Evolutionary conservation across 2,113 vertebrate species (phyloP).

Genomic region (Zosterops hypoxanthus): DNA sequence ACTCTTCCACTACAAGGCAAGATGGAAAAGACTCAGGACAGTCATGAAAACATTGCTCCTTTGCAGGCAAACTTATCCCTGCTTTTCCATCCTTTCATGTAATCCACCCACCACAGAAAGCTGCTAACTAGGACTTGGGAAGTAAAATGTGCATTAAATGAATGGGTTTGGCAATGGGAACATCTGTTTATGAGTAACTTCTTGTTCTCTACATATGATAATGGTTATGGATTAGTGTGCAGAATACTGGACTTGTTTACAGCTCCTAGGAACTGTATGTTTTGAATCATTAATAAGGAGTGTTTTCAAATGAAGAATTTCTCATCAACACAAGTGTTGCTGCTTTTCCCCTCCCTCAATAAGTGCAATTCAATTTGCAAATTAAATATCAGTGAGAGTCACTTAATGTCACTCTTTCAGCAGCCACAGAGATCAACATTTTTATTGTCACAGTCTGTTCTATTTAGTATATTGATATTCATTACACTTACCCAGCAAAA

Average conservation of each 20-base stretch:
- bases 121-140: conserved; percentile 30
- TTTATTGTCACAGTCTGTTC: conserved; percentile 14
- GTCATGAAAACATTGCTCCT: neutral
- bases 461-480: conserved; percentile 10
- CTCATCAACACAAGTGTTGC: neutral
- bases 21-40: conserved; percentile 18
- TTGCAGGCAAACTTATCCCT: neutral
- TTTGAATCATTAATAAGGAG: conserved; percentile 49
- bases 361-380: conserved; percentile 7
- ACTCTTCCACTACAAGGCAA: neutral
- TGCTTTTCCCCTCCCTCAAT: neutral
- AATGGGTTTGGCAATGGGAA: conserved; percentile 29
- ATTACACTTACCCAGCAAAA: neutral
- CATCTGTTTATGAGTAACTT: conserved; percentile 54
- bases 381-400: conserved; percentile 14
- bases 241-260: conserved; percentile 44
- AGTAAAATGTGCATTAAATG: conserved; percentile 30
- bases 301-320: conserved; percentile 25
- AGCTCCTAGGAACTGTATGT: conserved; percentile 1
- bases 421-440: conserved; percentile 8
- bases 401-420: neutral
- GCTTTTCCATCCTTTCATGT: conserved; percentile 27
- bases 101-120: conserved; percentile 10
- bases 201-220: conserved; percentile 44
- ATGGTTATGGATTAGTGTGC: conserved; percentile 46